Conservation (phyloP, 2,113 vertebrate genomes). For the Takifugu bimaculatus region DNA sequence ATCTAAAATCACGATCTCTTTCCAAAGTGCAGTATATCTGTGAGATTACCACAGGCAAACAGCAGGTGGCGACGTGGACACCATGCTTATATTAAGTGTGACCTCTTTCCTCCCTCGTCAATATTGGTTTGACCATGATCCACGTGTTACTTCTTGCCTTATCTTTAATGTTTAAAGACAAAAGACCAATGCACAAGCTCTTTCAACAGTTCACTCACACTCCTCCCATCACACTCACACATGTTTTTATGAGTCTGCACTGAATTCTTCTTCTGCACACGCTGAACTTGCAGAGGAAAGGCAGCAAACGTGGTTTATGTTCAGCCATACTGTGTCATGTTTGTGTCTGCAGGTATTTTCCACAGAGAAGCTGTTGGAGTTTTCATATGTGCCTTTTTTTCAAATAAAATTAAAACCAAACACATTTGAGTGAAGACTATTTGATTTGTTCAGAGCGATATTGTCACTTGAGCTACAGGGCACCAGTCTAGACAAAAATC, state of each 20-base stretch:
- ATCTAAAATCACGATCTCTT: not conserved
- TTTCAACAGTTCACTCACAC: conserved; percentile 17
- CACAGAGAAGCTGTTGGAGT: conserved; percentile 49
- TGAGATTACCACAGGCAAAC: not conserved
- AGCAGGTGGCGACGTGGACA: conserved; percentile 21
- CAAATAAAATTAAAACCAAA: conserved; percentile 8
- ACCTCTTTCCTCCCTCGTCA: conserved; percentile 25
- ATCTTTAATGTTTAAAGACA: conserved; percentile 79
- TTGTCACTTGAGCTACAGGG: not conserved
- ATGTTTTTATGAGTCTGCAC: conserved; percentile 41
- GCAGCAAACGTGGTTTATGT: conserved; percentile 10
- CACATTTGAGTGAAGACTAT: not conserved
- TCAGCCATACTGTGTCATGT: conserved; percentile 24
- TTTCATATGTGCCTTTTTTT: conserved; percentile 32
- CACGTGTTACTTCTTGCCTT: conserved; percentile 54
- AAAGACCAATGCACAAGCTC: conserved; percentile 53
- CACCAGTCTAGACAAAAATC: no score
- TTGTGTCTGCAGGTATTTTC: conserved; percentile 36
- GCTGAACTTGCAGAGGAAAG: conserved; percentile 21
- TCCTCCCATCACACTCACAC: not conserved
- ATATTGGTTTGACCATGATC: conserved; percentile 4
- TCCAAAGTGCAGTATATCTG: not conserved
- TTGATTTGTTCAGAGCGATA: not conserved
- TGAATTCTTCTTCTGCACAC: conserved; percentile 42
- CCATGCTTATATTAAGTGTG: conserved; percentile 76